These are phyloP conservation scores for Centropristis striata DNA, from an alignment of 2,113 vertebrate species.

Conservation along the genomic window DNA sequence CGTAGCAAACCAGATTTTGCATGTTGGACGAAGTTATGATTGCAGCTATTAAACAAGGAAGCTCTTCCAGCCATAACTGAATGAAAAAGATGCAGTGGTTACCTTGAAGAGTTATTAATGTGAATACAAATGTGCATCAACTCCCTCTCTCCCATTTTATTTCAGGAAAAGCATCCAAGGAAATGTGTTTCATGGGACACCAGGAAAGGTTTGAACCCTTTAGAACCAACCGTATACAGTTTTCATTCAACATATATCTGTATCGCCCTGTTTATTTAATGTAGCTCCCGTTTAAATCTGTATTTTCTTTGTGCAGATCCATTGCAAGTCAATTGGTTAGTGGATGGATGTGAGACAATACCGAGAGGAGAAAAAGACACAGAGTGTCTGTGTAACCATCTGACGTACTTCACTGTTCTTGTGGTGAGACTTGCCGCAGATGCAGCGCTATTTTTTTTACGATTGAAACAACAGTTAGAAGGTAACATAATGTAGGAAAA, in stretches of 20 bases:
- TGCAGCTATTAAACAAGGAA: not conserved
- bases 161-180: constrained; percentile 67
- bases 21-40: not conserved
- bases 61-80: not conserved
- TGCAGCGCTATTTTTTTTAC: not conserved
- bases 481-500: not conserved
- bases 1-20: not conserved
- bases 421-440: constrained; percentile 76
- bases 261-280: not conserved
- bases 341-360: constrained; percentile 72
- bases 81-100: not conserved
- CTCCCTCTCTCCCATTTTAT: constrained; percentile 8
- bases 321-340: constrained; percentile 70
- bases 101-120: not conserved
- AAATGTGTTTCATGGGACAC: constrained; percentile 86
- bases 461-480: not conserved
- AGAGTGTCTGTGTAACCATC: constrained; percentile 82
- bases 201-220: constrained; percentile 69
- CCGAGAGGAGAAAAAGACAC: constrained; percentile 55
- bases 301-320: constrained; percentile 69
- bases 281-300: accelerated
- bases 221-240: not conserved
- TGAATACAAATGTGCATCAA: not conserved
- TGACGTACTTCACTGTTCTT: constrained; percentile 86
- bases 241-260: no score